Evolutionary conservation across 2,888 invertebrate species (phyloP).

Genomic region (Acrobeloides nanus): DNA sequence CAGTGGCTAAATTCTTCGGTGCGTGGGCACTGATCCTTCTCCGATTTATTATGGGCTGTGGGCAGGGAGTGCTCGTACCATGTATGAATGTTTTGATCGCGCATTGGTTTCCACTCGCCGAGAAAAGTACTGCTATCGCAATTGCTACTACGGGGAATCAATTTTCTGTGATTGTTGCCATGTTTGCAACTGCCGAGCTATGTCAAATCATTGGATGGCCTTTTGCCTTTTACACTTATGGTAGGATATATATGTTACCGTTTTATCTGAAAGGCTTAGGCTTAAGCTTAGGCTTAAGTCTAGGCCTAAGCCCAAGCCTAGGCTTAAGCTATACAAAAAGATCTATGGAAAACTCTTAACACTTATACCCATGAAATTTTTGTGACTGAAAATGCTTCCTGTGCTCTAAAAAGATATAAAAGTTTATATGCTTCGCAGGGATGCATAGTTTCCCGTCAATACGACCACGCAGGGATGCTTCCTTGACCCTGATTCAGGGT

Average conservation of each 20-base stretch:
- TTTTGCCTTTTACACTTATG: conserved; percentile 50
- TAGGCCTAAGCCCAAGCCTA: too few species aligned
- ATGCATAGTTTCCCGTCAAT: too few species aligned
- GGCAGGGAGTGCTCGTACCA: conserved; percentile 50
- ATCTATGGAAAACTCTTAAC: too few species aligned
- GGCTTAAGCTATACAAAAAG: too few species aligned
- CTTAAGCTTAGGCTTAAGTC: too few species aligned
- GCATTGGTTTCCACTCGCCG: conserved; percentile 48
- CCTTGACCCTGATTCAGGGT: too few species aligned
- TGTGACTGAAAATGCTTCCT: too few species aligned
- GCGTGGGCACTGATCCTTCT: conserved; percentile 33
- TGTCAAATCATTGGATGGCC: conserved; percentile 52
- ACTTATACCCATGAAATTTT: too few species aligned
- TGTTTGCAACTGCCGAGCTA: conserved; percentile 50
- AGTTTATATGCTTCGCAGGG: too few species aligned
- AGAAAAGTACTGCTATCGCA: conserved; percentile 48
- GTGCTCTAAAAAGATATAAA: too few species aligned
- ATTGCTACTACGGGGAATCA: conserved; percentile 52
- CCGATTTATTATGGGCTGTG: conserved; percentile 50
- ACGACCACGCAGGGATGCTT: too few species aligned
- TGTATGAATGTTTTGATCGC: conserved; percentile 50
- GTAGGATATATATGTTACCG: conserved; percentile 12
- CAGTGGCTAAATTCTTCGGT: conserved; percentile 33
- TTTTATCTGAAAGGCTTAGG: not conserved
- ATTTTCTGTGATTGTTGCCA: conserved; percentile 48